A percentile compares a stretch with the other conserved stretches of the same genome.
Conservation (phyloP, 2,888 invertebrate genomes). For the Pyrgus malvae region DNA sequence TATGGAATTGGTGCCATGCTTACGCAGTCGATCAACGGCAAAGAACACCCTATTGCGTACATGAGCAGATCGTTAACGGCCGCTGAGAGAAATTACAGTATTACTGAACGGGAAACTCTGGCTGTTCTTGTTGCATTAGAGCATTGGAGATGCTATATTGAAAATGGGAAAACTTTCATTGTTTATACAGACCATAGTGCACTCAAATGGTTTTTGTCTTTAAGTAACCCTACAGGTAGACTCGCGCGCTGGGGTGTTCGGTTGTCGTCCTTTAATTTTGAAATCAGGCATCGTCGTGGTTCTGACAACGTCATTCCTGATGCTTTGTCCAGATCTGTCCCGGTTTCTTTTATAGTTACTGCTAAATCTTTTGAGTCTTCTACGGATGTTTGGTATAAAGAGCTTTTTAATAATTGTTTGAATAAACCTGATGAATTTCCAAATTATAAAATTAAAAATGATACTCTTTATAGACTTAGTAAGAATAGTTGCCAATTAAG, state of each 20-base stretch:
- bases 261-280: neutral
- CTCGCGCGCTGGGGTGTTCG: neutral
- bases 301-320: neutral
- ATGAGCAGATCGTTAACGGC: neutral
- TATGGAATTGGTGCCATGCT: conserved; percentile 10
- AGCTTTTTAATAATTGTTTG: neutral
- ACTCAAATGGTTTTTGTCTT: conserved; percentile 1
- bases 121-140: neutral
- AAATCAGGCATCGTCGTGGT: neutral
- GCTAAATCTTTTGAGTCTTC: no score
- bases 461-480: neutral
- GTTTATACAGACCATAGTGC: conserved; percentile 1
- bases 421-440: neutral
- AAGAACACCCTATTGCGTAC: conserved; percentile 1
- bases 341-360: neutral
- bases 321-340: neutral
- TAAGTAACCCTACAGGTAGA: neutral
- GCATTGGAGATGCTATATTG: neutral
- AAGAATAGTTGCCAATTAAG: neutral
- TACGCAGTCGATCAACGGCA: neutral
- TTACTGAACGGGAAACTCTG: neutral
- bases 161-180: neutral
- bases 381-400: neutral
- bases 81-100: conserved; percentile 1
- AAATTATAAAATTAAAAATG: neutral